These are phyloP conservation scores for Trochalopteron elliotii DNA, from an alignment of 2,113 vertebrate species.

Conservation along the genomic window DNA sequence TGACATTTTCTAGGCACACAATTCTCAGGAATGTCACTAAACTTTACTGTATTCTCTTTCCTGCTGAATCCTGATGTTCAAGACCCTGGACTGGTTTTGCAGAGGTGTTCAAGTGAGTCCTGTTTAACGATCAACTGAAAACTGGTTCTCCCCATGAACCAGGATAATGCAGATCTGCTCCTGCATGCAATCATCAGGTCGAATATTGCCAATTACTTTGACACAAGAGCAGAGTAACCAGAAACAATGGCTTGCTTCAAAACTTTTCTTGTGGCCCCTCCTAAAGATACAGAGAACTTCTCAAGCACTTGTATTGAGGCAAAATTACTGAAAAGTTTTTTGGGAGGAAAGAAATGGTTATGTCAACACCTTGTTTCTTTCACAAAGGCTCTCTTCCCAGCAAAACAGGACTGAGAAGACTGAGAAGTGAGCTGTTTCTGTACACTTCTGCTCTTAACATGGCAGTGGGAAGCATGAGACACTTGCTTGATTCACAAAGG, in stretches of 20 bases:
- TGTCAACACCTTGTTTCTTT: background rate
- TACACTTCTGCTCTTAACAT: background rate
- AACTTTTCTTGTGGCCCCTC: background rate
- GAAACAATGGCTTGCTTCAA: background rate
- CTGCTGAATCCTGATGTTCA: background rate
- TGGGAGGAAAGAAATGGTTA: background rate
- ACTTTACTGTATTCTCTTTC: background rate
- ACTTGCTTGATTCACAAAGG: background rate
- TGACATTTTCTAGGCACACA: background rate
- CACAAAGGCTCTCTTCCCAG: background rate
- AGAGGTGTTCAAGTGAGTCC: background rate
- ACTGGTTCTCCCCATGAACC: background rate
- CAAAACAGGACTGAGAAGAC: background rate
- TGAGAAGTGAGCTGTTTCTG: background rate
- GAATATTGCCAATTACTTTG: background rate
- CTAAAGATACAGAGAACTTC: background rate
- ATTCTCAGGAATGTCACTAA: background rate
- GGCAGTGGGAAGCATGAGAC: background rate
- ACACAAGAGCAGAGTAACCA: background rate
- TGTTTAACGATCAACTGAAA: background rate
- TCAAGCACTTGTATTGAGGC: background rate
- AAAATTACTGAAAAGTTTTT: background rate
- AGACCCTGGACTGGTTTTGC: background rate
- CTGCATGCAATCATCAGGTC: fast-evolving
- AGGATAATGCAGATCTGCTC: background rate